Evolutionary conservation across 2,113 vertebrate species (phyloP), one percentile per base, ranked within the genome.

Genomic region (Ascaphus truei): DNA sequence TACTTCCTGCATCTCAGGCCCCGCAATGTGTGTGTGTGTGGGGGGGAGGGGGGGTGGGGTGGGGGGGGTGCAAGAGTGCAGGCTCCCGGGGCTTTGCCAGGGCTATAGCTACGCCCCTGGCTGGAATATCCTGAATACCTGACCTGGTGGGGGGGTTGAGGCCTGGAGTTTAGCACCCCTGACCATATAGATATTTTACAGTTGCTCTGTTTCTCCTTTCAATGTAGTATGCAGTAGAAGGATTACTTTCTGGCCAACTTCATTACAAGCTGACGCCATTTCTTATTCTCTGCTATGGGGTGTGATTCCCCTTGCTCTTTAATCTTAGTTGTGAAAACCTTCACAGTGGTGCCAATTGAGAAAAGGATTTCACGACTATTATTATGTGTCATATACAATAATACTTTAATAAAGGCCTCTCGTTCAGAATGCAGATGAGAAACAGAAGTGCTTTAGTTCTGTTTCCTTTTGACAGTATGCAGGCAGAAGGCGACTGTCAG

Each of bases 241-340:
- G 48, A 39, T 25, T 45, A 20, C 8, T 65, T 33, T 25, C n/a
- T 56, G 63, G 50, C 33, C 50, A 52, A 11, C 23, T 66, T 27
- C 37, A 43, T 55, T 29, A 55, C n/a, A n/a, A n/a, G 50, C 33
- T 36, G 39, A 11, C 23, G 53, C 26, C 37, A 43, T 55, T 29
- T 43, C 25, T 66, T 53, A 66, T 66, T n/a, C n/a, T n/a, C n/a
- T n/a, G n/a, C n/a, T 47, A 53, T 29, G 36, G 50, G 63, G 63
- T 43, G 63, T 43, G 50, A 37, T 34, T 66, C 51, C 36, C 25
- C 36, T 39, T 36, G 3, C 63, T 66, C 63, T 39, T 66, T 55
- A 66, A 66, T 66, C 50, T 66, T 55, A 66, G 55, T 66, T 55
- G 63, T 55, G 51, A 36, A n/a, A 66, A 36, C 50, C 30, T 66